Conservation (phyloP, 1,140 invertebrate species). For the Hydropsyche tenuis region DNA sequence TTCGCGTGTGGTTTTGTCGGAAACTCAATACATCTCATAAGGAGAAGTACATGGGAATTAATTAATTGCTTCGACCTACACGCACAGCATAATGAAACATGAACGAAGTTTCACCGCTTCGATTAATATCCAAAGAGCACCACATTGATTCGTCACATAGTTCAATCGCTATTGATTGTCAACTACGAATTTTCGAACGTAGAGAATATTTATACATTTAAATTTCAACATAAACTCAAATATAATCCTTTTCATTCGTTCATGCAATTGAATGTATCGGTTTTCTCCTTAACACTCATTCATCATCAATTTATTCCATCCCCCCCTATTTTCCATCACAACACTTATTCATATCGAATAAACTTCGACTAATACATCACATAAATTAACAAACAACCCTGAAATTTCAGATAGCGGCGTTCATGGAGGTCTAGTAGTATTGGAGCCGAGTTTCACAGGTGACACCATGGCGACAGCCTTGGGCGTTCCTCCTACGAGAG, state of each 20-base stretch:
- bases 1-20: too few species aligned
- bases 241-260: neutral
- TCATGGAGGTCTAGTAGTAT: slow-evolving; percentile 88
- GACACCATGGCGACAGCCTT: slow-evolving; percentile 93
- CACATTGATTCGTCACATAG: too few species aligned
- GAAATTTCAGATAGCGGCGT: slow-evolving; percentile 81
- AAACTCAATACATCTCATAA: neutral
- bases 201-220: neutral
- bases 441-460: slow-evolving; percentile 91
- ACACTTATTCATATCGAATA: too few species aligned
- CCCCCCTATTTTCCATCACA: too few species aligned
- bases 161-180: too few species aligned
- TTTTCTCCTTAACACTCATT: too few species aligned
- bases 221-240: neutral
- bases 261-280: neutral
- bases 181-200: too few species aligned
- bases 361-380: neutral
- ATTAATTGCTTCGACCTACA: slow-evolving; percentile 8
- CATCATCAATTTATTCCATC: too few species aligned
- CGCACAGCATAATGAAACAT: neutral
- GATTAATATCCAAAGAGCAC: too few species aligned
- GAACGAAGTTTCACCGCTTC: neutral
- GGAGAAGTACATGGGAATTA: neutral
- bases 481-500: slow-evolving; percentile 90
- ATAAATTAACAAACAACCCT: neutral